These are phyloP conservation scores for Catharus fuscescens DNA, from an alignment of 2,113 vertebrate species.

Conservation along the genomic window DNA sequence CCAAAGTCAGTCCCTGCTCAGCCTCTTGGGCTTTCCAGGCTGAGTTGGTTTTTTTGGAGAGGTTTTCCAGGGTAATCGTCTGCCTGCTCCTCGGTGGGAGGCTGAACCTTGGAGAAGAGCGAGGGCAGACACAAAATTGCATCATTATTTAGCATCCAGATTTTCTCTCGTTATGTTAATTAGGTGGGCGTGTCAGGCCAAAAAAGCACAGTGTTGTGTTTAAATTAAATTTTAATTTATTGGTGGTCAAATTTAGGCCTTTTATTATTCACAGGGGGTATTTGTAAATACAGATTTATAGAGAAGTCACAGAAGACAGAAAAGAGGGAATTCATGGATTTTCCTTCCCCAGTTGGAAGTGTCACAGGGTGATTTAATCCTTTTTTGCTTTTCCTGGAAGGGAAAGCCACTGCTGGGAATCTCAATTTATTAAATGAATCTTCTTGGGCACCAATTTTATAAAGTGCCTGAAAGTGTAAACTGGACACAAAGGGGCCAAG, in stretches of 20 bases:
- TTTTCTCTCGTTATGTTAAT: not conserved
- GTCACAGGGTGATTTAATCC: constrained; percentile 13
- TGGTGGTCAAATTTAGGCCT: not conserved
- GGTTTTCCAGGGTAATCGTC: constrained; percentile 54
- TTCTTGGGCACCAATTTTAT: constrained; percentile 36
- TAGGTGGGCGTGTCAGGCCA: not conserved
- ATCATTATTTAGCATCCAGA: not conserved
- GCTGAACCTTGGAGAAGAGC: not conserved
- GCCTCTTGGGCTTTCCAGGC: not conserved
- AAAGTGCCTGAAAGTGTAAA: constrained; percentile 35
- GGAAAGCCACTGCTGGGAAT: constrained; percentile 49
- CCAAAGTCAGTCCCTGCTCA: not conserved
- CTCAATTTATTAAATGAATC: constrained; percentile 55
- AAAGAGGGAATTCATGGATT: not conserved
- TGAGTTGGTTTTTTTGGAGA: not conserved
- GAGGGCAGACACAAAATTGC: constrained; percentile 26
- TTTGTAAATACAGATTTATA: not conserved
- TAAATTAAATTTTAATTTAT: not conserved
- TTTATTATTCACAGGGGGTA: not conserved
- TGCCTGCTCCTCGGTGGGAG: not conserved
- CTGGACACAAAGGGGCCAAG: not conserved
- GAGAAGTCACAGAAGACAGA: not conserved
- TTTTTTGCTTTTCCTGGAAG: not conserved
- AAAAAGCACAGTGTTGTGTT: not conserved
- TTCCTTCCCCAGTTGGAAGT: not conserved